These are phyloP conservation scores for Aplidium turbinatum DNA, from an alignment of 23 tunicate species.

Conservation along the genomic window DNA sequence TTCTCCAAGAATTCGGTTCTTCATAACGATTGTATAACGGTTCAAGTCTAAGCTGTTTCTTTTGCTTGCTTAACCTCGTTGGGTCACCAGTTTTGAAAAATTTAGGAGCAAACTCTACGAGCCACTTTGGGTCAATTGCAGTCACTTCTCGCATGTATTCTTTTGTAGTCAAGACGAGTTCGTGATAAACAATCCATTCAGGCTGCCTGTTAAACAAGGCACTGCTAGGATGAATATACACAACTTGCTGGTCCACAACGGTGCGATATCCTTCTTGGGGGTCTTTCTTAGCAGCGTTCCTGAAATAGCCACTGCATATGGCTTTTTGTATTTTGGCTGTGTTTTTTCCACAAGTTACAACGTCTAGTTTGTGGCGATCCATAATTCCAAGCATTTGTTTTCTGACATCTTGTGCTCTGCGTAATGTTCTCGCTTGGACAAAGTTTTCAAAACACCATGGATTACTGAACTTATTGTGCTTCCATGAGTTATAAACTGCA, in stretches of 20 bases:
- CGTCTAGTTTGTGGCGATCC: conserved; percentile 98
- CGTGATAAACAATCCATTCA: conserved; percentile 97
- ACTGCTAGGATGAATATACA: conserved; percentile 96
- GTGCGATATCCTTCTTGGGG: conserved; percentile 99
- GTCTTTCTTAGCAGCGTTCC: conserved; percentile 96
- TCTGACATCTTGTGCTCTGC: conserved; percentile 95
- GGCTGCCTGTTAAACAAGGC: conserved; percentile 94
- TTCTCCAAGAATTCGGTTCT: conserved; percentile 97
- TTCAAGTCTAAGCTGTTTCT: conserved; percentile 90
- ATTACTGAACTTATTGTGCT: conserved; percentile 93
- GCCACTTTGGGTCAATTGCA: conserved; percentile 94
- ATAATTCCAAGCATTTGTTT: conserved; percentile 99
- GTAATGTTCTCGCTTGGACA: conserved; percentile 92
- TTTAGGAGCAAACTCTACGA: conserved; percentile 97
- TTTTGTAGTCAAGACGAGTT: conserved; percentile 94
- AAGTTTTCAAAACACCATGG: conserved; percentile 99
- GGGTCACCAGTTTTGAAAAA: conserved; percentile 97
- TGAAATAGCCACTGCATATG: conserved; percentile 91
- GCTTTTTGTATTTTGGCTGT: conserved; percentile 96
- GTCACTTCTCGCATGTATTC: conserved; percentile 99
- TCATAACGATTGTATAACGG: conserved; percentile 95
- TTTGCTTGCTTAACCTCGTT: conserved; percentile 90
- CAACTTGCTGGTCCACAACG: conserved; percentile 92
- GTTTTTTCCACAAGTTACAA: conserved; percentile 88
- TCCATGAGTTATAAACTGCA: conserved; percentile 97